Conservation (phyloP, 2,888 invertebrate genomes). For the Spisula solida region DNA sequence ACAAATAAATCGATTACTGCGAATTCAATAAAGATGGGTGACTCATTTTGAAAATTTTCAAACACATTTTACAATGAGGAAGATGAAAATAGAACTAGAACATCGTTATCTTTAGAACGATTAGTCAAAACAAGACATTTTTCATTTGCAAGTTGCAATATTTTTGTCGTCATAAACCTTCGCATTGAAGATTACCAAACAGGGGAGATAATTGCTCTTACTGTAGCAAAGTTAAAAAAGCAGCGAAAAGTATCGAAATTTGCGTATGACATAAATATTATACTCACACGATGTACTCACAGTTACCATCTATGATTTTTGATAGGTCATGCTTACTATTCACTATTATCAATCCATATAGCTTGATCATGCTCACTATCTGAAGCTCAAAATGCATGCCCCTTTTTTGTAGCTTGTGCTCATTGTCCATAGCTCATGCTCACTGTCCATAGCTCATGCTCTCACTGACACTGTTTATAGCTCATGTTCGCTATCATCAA, state of each 20-base stretch:
- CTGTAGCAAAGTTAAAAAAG: neutral
- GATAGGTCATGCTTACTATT: too few species aligned
- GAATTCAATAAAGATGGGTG: neutral
- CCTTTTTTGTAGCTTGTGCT: too few species aligned
- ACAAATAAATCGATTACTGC: conserved; percentile 15
- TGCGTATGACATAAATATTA: neutral
- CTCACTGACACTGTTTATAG: too few species aligned
- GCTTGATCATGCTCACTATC: too few species aligned
- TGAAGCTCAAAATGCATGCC: too few species aligned
- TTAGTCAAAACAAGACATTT: neutral
- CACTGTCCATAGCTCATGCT: too few species aligned
- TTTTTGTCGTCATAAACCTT: neutral
- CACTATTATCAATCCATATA: too few species aligned
- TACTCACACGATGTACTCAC: too few species aligned
- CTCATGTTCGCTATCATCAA: too few species aligned
- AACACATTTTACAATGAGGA: neutral
- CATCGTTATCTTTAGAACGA: neutral
- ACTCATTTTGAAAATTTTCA: neutral
- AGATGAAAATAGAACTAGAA: neutral
- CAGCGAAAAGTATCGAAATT: neutral
- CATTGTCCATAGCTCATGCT: too few species aligned
- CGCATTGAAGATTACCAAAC: neutral
- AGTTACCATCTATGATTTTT: too few species aligned
- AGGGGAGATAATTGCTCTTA: conserved; percentile 4
- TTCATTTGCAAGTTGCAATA: neutral